Base-by-base conservation (phyloP, 2,113 vertebrate species). In the Myanophis thanlyinensis region DNA sequence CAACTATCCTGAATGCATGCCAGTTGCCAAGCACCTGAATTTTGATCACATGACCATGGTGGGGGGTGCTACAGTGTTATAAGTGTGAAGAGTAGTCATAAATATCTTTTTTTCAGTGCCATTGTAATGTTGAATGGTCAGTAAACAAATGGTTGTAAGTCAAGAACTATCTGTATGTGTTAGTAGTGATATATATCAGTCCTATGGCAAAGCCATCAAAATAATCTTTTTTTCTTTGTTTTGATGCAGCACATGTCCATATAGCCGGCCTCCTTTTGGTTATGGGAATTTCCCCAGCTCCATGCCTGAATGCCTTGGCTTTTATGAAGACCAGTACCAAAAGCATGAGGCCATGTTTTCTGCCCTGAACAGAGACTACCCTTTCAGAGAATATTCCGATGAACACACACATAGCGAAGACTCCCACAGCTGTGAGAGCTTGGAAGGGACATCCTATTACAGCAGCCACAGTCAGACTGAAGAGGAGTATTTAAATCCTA, bases 221-320 rank as follows among this genome's bases (percentile, higher is more conserved):
- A 48, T 95, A 93, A 95, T 90, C 53, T 10, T 6, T 44, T 80
- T 49, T 25, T 89, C 5, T 89, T 54, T 30, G 3, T 96, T 88
- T 97, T 94, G 93, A 94, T 96, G 93, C 96, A 98, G 98, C 96
- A 96, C 97, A 0, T 98, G 96, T 94, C 97, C 96, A 30, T 97
- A 98, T 92, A 97, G 96, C 91, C 95, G 89, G 4, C 96, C 98
- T 96, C 96, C 97, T 0, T 97, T 97, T 95, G 95, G 91, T 92
- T 97, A 96, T 53, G 95, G 95, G 52, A 96, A 97, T 92, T 96
- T 95, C 95, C 95, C 96, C 93, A 96, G 95, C 94, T 96, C 97
- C 56, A 91, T 96, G 95, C 95, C 97, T 85, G 97, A 97, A 94
- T 95, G 92, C 94, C 95, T 96, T 86, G 94, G 96, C 93, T 97